Evolutionary conservation across 2,113 vertebrate genomes (phyloP).

Genomic region (Thermophis baileyi): DNA sequence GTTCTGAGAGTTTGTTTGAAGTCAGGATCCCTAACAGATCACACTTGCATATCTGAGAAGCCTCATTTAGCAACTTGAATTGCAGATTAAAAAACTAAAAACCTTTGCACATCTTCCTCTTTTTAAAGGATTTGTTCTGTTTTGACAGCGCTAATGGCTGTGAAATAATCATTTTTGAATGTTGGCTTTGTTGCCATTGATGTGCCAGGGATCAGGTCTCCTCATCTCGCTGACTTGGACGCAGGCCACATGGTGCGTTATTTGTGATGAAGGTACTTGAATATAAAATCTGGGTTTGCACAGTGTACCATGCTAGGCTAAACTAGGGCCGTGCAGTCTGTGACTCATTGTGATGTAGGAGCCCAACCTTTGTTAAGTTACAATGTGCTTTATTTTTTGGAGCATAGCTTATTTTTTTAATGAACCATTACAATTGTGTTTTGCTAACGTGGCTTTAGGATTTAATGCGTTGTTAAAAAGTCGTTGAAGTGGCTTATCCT

Average conservation of each 20-base stretch:
- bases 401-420: not conserved
- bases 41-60: not conserved
- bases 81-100: not conserved
- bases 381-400: not conserved
- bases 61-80: not conserved
- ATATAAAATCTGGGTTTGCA: not conserved
- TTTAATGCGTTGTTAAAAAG: not conserved
- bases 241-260: not conserved
- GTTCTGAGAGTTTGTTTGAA: not conserved
- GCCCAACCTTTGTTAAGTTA: not conserved
- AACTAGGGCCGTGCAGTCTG: not conserved
- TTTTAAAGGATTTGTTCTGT: conserved; percentile 52
- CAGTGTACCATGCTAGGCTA: not conserved
- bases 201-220: conserved; percentile 20
- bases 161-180: conserved; percentile 38
- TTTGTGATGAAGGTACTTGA: conserved; percentile 14
- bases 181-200: conserved; percentile 51
- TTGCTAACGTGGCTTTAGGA: not conserved
- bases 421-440: not conserved
- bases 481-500: not conserved
- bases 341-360: not conserved
- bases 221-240: conserved; percentile 8
- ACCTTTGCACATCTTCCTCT: conserved; percentile 43
- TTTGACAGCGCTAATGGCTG: conserved; percentile 46
- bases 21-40: not conserved